A percentile compares a stretch with the other conserved stretches of the same genome.
phyloP scores from a whole-genome alignment of 2,888 invertebrate species.

The Rhagonycha fulva region DNA sequence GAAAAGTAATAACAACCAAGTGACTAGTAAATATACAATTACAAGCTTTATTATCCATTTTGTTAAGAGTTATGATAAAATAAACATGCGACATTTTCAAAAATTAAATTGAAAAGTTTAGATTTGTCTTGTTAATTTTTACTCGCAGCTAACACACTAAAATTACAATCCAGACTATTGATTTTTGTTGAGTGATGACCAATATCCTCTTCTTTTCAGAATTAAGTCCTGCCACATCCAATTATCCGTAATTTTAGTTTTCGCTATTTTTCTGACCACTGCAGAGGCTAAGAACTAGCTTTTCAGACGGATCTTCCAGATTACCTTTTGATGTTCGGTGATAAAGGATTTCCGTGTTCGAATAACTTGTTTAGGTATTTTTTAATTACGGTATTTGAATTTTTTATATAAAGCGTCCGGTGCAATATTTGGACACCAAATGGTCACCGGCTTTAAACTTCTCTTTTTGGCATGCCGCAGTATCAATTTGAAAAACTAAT shows the following conservation, averaged over 20 bases:
- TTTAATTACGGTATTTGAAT: not conserved
- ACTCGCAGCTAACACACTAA: not conserved
- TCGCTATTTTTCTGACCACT: not conserved
- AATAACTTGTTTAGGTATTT: not conserved
- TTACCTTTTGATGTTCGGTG: not conserved
- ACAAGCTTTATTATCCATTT: not conserved
- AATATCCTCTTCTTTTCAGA: not conserved
- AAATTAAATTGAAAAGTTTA: not conserved
- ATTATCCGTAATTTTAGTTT: not conserved
- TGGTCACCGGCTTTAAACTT: too few species aligned
- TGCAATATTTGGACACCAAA: too few species aligned
- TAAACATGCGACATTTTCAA: not conserved
- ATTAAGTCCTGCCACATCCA: not conserved
- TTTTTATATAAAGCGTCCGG: not conserved
- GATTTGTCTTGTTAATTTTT: not conserved
- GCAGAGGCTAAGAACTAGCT: conserved; percentile 17
- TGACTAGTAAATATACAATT: not conserved
- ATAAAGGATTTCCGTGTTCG: not conserved
- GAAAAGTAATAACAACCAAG: not conserved
- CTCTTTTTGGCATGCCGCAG: too few species aligned
- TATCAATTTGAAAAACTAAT: too few species aligned
- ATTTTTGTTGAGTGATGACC: not conserved
- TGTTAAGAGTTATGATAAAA: not conserved
- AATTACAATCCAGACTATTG: not conserved
- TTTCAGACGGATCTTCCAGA: not conserved